phyloP scores from a whole-genome alignment of 2,888 invertebrate species.

The Caenorhabditis macrosperma region DNA sequence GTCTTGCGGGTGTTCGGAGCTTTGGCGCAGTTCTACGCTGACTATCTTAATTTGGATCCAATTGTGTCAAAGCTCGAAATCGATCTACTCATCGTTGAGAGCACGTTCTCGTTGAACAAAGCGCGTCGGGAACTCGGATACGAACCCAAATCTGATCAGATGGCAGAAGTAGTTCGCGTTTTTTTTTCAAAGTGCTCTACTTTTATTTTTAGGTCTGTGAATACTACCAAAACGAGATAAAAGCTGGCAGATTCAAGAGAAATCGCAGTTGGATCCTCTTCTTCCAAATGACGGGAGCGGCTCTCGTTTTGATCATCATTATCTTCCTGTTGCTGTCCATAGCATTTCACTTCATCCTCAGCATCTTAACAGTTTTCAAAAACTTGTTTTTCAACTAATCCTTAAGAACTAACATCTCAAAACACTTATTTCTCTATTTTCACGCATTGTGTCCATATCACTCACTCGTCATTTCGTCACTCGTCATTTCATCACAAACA shows the following conservation, averaged over 20 bases:
- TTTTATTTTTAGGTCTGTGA: neutral
- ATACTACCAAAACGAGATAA: neutral
- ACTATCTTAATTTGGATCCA: slow-evolving; percentile 20
- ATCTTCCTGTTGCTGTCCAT: no score
- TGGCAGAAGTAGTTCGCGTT: slow-evolving; percentile 18
- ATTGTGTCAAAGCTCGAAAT: slow-evolving; percentile 30
- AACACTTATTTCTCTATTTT: no score
- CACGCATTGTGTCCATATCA: neutral
- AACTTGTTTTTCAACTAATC: no score
- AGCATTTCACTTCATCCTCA: no score
- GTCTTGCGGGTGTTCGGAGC: neutral
- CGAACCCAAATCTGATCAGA: slow-evolving; percentile 24
- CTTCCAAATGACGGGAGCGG: no score
- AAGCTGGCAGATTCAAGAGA: no score
- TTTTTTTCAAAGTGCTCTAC: neutral
- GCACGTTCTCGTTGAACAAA: slow-evolving; percentile 30
- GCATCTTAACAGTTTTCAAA: no score
- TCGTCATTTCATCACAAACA: neutral
- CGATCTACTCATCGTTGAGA: slow-evolving; percentile 24
- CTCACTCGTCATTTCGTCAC: neutral
- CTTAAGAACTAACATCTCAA: no score
- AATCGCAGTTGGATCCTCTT: no score
- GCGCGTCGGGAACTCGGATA: slow-evolving; percentile 31
- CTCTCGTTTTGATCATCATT: no score
- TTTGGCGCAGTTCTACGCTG: neutral